A percentile compares a stretch with the other conserved stretches of the same genome.
phyloP scores from a whole-genome alignment of 2,113 vertebrate species.

The Halichoeres trimaculatus region DNA sequence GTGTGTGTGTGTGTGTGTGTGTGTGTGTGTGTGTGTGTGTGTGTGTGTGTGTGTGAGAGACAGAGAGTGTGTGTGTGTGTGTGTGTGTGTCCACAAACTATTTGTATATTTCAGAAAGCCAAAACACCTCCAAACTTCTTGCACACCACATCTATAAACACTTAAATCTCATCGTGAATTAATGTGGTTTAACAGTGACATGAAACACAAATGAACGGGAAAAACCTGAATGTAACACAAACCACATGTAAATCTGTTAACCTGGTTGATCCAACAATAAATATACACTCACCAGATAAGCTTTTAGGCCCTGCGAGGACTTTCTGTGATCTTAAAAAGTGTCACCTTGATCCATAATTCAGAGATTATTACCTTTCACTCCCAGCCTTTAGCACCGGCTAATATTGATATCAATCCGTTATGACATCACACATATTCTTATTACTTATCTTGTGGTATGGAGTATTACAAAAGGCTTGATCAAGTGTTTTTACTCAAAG shows the following conservation, averaged over 20 bases:
- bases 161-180: background rate
- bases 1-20: constrained; percentile 23
- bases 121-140: background rate
- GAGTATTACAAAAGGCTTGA: too few species aligned
- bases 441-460: too few species aligned
- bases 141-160: background rate
- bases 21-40: constrained; percentile 10
- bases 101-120: constrained; percentile 15
- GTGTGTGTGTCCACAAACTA: constrained; percentile 29
- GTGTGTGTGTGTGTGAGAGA: background rate
- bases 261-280: background rate
- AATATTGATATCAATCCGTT: too few species aligned
- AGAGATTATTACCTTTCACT: too few species aligned
- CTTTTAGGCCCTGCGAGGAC: background rate
- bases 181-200: constrained; percentile 4
- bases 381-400: too few species aligned
- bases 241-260: constrained; percentile 1
- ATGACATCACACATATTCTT: too few species aligned
- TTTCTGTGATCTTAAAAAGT: background rate
- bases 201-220: background rate
- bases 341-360: too few species aligned
- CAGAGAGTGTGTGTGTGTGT: background rate
- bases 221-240: background rate
- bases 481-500: too few species aligned
- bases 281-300: background rate